These are phyloP conservation scores for Corythornis madagascariensis DNA, from an alignment of 2,113 vertebrate species.

Conservation along the genomic window DNA sequence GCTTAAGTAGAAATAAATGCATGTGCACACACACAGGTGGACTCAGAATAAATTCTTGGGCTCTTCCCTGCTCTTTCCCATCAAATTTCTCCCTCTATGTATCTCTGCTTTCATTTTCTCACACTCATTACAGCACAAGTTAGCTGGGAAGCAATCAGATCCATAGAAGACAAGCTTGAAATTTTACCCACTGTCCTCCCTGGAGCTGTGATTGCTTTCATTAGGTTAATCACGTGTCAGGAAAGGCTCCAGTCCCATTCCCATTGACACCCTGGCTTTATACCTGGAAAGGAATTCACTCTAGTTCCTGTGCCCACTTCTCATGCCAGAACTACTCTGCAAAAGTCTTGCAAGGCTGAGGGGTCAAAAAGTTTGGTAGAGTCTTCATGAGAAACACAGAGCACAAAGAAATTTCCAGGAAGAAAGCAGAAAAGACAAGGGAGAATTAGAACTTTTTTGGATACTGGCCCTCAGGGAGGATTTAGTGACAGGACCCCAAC, in stretches of 20 bases:
- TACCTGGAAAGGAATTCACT: background rate
- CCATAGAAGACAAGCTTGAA: background rate
- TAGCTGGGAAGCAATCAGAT: background rate
- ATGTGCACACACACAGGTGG: background rate
- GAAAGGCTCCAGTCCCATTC: background rate
- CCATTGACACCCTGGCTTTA: accelerated
- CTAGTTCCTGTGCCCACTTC: background rate
- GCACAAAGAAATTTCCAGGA: background rate
- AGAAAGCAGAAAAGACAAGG: background rate
- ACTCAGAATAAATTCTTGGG: background rate
- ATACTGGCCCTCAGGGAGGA: no score
- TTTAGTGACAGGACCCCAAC: background rate
- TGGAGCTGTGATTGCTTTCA: background rate
- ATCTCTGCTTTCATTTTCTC: background rate
- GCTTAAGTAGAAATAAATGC: slow-evolving; percentile 17
- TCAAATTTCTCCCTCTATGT: background rate
- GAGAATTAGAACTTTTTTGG: background rate
- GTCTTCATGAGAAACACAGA: background rate
- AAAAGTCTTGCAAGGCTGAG: background rate
- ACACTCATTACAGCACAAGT: background rate
- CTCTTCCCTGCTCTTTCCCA: background rate
- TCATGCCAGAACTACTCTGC: accelerated
- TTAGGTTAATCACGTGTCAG: accelerated
- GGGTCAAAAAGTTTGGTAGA: background rate
- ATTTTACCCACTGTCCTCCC: background rate